A percentile compares a stretch with the other conserved stretches of the same genome.
Evolutionary conservation across 2,113 vertebrate species (phyloP).

Genomic region (Antechinus stuartii): DNA sequence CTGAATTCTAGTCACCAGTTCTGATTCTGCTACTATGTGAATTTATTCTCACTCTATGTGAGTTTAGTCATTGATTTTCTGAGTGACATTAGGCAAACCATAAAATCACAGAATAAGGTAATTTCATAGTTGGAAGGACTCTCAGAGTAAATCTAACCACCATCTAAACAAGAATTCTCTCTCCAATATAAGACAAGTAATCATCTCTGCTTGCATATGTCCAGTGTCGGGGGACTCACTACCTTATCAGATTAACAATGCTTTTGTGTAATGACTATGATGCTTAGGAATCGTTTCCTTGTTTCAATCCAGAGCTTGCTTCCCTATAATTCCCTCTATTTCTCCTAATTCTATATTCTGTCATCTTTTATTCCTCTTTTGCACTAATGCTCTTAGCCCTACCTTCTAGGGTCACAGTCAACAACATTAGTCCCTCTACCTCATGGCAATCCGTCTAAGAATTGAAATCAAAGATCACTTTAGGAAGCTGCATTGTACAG

Average conservation of each 20-base stretch:
- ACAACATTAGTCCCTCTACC: not conserved
- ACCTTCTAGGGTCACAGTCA: not conserved
- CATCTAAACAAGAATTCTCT: not conserved
- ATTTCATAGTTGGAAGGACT: not conserved
- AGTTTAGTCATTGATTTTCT: not conserved
- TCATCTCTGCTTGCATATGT: not conserved
- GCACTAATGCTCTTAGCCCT: not conserved
- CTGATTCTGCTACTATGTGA: not conserved
- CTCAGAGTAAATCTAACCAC: not conserved
- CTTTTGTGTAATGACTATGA: not conserved
- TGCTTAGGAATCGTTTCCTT: not conserved
- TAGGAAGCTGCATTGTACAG: not conserved
- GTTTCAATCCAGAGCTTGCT: not conserved
- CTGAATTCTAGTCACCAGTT: not conserved
- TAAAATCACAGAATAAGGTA: not conserved
- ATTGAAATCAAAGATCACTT: not conserved
- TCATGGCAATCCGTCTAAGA: not conserved
- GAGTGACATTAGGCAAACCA: not conserved
- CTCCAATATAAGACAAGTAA: not conserved
- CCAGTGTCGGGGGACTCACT: not conserved
- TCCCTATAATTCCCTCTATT: not conserved
- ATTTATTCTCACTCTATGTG: too few relatives aligned
- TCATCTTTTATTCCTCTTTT: too few relatives aligned
- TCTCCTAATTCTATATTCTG: not conserved
- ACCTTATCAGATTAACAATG: not conserved